These are phyloP conservation scores for Elanus axillaris DNA, from an alignment of 2,113 vertebrate genomes.

Conservation along the genomic window DNA sequence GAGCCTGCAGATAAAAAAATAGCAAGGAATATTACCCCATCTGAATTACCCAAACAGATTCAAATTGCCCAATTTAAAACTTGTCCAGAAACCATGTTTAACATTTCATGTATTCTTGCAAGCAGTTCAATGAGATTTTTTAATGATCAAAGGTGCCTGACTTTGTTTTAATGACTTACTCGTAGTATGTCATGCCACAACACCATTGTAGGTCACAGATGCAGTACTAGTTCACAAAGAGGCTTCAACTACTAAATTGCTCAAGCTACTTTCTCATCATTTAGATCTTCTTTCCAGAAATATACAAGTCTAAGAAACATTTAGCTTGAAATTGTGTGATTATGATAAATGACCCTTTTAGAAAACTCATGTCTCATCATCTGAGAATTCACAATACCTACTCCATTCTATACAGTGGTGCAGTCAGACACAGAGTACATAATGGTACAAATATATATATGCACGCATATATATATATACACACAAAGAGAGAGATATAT, in stretches of 20 bases:
- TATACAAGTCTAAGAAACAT: neutral
- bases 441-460: neutral
- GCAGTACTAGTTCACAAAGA: neutral
- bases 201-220: neutral
- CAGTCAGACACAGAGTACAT: neutral
- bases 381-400: neutral
- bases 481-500: no score
- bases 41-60: neutral
- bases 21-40: neutral
- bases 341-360: neutral
- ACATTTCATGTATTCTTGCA: neutral
- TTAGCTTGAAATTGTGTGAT: neutral
- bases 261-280: neutral
- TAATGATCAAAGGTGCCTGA: neutral
- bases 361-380: neutral
- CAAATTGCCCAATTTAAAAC: neutral
- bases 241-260: neutral
- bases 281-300: neutral
- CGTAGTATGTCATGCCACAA: neutral
- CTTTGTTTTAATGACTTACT: neutral
- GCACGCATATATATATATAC: no score
- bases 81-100: slow-evolving; percentile 7
- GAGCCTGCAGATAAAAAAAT: neutral
- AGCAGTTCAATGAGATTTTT: neutral
- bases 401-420: neutral